phyloP scores from a whole-genome alignment of 1,140 invertebrate species.

The Branchinecta lindahli region DNA sequence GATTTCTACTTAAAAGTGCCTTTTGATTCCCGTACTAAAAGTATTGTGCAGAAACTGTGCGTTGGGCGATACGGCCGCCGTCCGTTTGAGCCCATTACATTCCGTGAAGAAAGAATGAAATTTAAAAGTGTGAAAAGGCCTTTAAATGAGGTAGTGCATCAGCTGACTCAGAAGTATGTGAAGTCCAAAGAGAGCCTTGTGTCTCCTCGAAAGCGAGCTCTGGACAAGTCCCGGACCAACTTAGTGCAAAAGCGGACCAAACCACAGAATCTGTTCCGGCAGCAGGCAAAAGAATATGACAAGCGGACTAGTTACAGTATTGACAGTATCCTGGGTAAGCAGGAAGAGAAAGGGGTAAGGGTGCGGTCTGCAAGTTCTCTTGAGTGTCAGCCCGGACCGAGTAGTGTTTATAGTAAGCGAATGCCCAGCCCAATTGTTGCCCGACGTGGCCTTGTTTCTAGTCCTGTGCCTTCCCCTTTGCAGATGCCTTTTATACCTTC shows the following conservation, averaged over 20 bases:
- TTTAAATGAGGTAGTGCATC: neutral
- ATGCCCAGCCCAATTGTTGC: neutral
- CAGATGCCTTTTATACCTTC: neutral
- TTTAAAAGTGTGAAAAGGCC: neutral
- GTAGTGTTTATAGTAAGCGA: slow-evolving; percentile 3
- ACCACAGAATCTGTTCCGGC: neutral
- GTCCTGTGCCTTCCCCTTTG: slow-evolving; percentile 5
- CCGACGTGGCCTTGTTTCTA: neutral
- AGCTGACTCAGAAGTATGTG: neutral
- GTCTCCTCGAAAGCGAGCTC: neutral
- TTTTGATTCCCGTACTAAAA: neutral
- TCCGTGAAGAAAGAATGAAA: neutral
- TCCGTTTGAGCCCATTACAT: slow-evolving; percentile 1
- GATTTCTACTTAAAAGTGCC: slow-evolving; percentile 9
- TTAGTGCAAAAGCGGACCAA: slow-evolving; percentile 8
- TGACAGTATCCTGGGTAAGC: neutral
- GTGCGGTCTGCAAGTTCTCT: neutral
- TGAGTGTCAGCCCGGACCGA: neutral
- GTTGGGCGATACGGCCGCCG: neutral
- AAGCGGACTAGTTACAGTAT: neutral
- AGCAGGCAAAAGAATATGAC: neutral
- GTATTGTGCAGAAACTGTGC: neutral
- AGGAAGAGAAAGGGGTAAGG: neutral
- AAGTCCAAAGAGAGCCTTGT: neutral
- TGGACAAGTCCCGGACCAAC: neutral